Conservation (phyloP, 2,797 vertebrate genomes). For the Lepidocolaptes lacrymiger region DNA sequence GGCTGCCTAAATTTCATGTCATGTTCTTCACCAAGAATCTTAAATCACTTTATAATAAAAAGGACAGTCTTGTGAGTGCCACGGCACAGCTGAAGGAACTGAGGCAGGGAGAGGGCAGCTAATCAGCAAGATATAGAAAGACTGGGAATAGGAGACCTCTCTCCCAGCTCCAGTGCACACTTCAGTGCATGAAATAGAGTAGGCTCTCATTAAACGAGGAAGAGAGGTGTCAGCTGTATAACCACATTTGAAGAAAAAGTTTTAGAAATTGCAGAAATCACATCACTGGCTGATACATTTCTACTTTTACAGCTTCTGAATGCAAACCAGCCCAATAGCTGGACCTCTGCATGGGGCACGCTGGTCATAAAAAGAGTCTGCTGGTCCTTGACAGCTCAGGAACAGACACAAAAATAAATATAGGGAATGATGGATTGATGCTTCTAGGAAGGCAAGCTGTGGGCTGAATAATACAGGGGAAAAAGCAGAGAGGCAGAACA, state of each 20-base stretch:
- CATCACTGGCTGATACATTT: neutral
- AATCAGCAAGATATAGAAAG: neutral
- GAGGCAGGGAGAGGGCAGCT: neutral
- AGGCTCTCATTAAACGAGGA: neutral
- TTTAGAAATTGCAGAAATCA: neutral
- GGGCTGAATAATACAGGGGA: neutral
- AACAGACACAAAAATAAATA: conserved; percentile 23
- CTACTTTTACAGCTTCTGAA: neutral
- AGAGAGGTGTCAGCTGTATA: neutral
- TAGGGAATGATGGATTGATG: neutral
- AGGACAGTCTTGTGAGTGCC: neutral
- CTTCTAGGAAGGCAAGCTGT: neutral
- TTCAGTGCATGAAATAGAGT: neutral
- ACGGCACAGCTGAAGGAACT: neutral
- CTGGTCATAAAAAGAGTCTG: neutral
- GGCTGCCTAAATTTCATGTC: neutral
- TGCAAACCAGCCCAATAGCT: neutral
- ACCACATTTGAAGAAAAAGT: neutral
- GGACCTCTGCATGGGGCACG: neutral
- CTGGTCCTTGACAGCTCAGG: neutral
- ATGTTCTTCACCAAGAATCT: neutral
- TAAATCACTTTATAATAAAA: neutral
- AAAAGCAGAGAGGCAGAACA: neutral
- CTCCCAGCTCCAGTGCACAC: neutral
- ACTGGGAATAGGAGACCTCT: neutral